Conservation (phyloP, 1,140 invertebrate species). For the Habropoda laboriosa region DNA sequence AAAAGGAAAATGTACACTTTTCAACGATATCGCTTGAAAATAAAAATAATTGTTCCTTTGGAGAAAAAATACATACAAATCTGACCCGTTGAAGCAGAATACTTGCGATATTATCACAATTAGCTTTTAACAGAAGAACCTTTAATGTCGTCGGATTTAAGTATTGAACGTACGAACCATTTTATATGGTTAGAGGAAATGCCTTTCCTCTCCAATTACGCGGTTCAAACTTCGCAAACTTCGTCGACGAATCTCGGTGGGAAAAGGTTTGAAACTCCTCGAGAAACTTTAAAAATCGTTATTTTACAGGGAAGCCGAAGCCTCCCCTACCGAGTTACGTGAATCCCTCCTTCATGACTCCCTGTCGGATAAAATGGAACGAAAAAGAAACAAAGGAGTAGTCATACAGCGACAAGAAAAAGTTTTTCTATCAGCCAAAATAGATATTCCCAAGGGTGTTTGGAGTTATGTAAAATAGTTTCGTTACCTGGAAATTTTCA, state of each 20-base stretch:
- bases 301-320: conserved; percentile 64
- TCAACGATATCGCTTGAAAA: background rate
- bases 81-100: background rate
- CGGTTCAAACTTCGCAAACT: conserved; percentile 75
- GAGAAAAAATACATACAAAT: background rate
- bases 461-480: conserved; percentile 18
- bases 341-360: conserved; percentile 51
- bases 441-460: conserved; percentile 18
- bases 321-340: conserved; percentile 42
- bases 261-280: conserved; percentile 75
- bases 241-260: conserved; percentile 63
- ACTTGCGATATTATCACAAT: background rate
- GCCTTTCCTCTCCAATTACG: conserved; percentile 61
- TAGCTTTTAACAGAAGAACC: background rate
- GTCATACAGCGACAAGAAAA: conserved; percentile 29
- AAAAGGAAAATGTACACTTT: background rate
- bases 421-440: conserved; percentile 51
- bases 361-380: conserved; percentile 40
- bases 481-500: background rate
- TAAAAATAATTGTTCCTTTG: no score
- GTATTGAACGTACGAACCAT: conserved; percentile 33
- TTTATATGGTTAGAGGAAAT: conserved; percentile 49
- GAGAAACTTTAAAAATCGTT: conserved; percentile 80
- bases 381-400: conserved; percentile 39
- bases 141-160: conserved; percentile 5